Base-by-base conservation (phyloP, 1,140 invertebrate species). In the Drosophila yakuba region DNA sequence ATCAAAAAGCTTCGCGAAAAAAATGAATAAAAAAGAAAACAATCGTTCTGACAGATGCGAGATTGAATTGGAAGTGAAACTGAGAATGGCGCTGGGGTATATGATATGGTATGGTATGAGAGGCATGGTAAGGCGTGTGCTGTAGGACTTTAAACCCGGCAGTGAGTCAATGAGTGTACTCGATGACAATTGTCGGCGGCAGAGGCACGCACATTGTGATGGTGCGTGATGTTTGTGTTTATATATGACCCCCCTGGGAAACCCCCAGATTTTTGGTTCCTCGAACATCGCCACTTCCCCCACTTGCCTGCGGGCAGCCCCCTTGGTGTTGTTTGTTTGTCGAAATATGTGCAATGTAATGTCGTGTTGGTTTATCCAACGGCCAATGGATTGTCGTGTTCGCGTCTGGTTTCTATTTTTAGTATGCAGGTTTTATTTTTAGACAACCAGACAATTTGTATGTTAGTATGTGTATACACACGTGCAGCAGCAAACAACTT, bases 291-390 rank as follows among this genome's bases (percentile, higher is more conserved):
- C 15, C 23, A 11, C 15, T 48, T 6, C 25, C 36, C 8, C 38
- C 38, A 12, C 38, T 25, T 35, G 10, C 17, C 36, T 35, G 10
- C 35, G 56, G 38, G 64, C 45, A 41, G 64, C 15, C 14, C 59
- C 60, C 60, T 38, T 10, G 64, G 48, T 74, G 69, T 20, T 52
- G 60, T 43, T 71, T 79, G 84, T 82, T 86, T 88, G 82, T 83
- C 79, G 62, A 74, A 79, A 74, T 77, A 48, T 80, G 32, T 32
- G 32, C 32, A 32, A 32, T 8, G 82, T 82, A 88, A 82, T 86
- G 78, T 78, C 68, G 81, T 74, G 74, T 85, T 86, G 78, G 74
- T 78, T 85, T 85, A 85, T 86, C 78, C 78, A 41, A 45, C 50
- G 71, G 45, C 61, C 64, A 81, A 78, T 86, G 68, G 83, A 75